These are phyloP conservation scores for Zaprionus tsacasi DNA, from an alignment of 1,140 invertebrate species.

Conservation along the genomic window DNA sequence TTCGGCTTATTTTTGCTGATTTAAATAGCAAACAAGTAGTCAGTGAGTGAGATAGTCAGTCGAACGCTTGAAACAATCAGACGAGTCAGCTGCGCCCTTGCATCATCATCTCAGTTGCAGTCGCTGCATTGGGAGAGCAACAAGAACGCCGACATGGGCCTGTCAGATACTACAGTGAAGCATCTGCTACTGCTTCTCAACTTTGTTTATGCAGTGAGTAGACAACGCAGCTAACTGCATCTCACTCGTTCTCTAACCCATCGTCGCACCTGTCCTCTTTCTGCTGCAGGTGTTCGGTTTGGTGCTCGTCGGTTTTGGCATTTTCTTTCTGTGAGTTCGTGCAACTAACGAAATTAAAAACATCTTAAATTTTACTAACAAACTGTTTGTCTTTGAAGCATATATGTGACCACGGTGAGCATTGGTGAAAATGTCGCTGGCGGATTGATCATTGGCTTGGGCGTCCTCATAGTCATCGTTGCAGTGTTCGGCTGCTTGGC, in stretches of 20 bases:
- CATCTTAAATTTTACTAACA: not conserved
- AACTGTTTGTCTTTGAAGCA: slow-evolving; percentile 11
- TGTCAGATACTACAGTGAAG: slow-evolving; percentile 72
- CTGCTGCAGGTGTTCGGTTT: slow-evolving; percentile 68
- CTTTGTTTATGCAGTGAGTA: slow-evolving; percentile 76
- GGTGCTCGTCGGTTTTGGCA: slow-evolving; percentile 70
- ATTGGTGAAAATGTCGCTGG: slow-evolving; percentile 77
- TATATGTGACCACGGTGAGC: slow-evolving; percentile 69
- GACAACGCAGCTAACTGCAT: not conserved
- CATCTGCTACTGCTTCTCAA: slow-evolving; percentile 76
- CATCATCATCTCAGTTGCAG: slow-evolving; percentile 25
- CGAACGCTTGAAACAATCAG: not conserved
- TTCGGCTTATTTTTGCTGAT: slow-evolving; percentile 40
- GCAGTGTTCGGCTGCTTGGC: slow-evolving; percentile 76
- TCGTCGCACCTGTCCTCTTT: slow-evolving; percentile 15
- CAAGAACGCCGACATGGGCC: slow-evolving; percentile 55
- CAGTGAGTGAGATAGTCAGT: not conserved
- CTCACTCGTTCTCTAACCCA: not conserved
- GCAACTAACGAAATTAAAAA: not conserved
- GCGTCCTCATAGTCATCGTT: slow-evolving; percentile 68
- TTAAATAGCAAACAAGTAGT: slow-evolving; percentile 39
- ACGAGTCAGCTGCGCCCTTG: slow-evolving; percentile 24
- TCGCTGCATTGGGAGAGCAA: slow-evolving; percentile 24
- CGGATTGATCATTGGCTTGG: slow-evolving; percentile 71
- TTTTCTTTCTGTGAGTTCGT: slow-evolving; percentile 61